Percentiles rank a stretch among this genome's conserved stretches.
These are phyloP conservation scores for Schizopygopsis malacanthus DNA, from an alignment of 2,797 vertebrate species.

Conservation along the genomic window DNA sequence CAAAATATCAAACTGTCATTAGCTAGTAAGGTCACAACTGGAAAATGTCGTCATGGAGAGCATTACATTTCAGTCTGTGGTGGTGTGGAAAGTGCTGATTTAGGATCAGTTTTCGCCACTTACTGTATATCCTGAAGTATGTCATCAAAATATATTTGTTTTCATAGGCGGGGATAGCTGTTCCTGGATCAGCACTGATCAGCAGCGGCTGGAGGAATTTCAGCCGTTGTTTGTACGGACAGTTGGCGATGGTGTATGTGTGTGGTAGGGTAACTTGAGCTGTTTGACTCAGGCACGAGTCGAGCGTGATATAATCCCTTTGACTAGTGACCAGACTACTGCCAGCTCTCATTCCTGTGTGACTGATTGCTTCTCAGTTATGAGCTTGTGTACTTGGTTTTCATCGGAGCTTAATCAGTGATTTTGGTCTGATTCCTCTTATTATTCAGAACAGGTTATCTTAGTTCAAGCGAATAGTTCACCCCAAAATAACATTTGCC, in stretches of 20 bases:
- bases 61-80: not conserved
- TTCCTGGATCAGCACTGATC: conserved; percentile 12
- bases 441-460: not conserved
- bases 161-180: not conserved
- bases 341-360: conserved; percentile 2
- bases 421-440: not conserved
- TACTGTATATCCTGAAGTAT: not conserved
- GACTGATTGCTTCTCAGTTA: not conserved
- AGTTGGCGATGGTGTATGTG: conserved; percentile 13
- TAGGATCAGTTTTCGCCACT: not conserved
- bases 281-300: conserved; percentile 37
- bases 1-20: not conserved
- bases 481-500: not conserved
- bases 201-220: not conserved
- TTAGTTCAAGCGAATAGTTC: not conserved
- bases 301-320: conserved; percentile 23
- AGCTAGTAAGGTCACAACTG: not conserved
- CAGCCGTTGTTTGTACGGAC: conserved; percentile 17
- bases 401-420: not conserved
- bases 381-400: not conserved
- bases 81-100: not conserved
- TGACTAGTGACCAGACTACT: conserved; percentile 11
- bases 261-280: conserved; percentile 43
- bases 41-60: conserved; percentile 20
- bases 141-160: not conserved